Evolutionary conservation across 2,888 invertebrate genomes (phyloP), one percentile per base, ranked within the genome.

Genomic region (Drosophila siamana): DNA sequence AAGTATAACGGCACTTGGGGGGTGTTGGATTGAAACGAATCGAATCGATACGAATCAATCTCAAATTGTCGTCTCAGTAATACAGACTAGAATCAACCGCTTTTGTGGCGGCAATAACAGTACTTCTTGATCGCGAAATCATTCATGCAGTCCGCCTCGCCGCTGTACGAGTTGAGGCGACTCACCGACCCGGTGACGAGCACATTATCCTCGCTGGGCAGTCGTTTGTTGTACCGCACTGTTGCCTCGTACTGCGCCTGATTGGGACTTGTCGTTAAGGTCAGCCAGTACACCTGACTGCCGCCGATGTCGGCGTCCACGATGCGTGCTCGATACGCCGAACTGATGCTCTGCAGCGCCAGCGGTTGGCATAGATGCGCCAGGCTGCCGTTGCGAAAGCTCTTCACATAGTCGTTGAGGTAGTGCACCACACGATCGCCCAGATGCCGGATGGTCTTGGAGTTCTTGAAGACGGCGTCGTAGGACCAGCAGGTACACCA

Each of bases 401-500:
- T 75, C 4, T 69, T 72, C 36, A 92, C 84, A 61, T 80, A 88
- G 2, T 89, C 75, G 62, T 92, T 92, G 2, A 92, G 90, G 46
- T 90, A 88, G 16, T 80, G 71, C 0, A 92, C 81, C 2, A 90
- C 84, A 6, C 82, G 80, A 19, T 92, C 86, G 0, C 94, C 94
- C 22, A 94, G 94, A 76, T 93, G 93, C 16, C 92, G 86, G 6
- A 94, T 94, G 24, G 94, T 92, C 41, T 91, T 86, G 51, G 94
- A 93, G 47, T 92, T 93, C 48, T 83, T 91, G 33, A 88, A 79
- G 26, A 91, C 78, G 50, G 68, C 80, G 16, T 75, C 92, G 80
- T 95, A 94, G 22, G 94, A 94, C 57, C 94, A 93, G 85, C 96
- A 97, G 60, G 95, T 95, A 89, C 96, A 96, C 96, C 96, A 96